Base-by-base conservation (phyloP, 2,113 vertebrate species). In the Dipodomys stephensi region DNA sequence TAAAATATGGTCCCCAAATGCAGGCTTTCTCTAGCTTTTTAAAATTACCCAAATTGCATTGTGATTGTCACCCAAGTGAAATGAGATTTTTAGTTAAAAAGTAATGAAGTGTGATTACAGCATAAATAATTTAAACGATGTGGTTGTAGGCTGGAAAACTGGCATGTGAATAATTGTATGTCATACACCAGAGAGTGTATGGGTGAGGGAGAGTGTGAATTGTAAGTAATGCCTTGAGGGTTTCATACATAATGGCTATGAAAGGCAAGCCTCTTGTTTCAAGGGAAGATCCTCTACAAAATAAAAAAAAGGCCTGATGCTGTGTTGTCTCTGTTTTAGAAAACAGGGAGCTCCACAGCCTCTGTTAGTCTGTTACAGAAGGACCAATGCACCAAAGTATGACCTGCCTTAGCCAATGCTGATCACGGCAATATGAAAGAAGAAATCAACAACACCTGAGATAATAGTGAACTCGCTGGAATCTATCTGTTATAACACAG, bases 41-140 rank as follows among this genome's bases (percentile, higher is more conserved):
- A 78, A 83, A 98, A 96, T 95, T n/a, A 90, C 92, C 96, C 96
- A 16, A 67, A 96, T 92, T 91, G 30, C 44, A 88, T 73, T 83
- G 88, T 85, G 69, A 94, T 97, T 93, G 93, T 97, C 82, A 93
- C 94, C 81, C 74, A 90, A 95, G 87, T 92, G 95, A 97, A 98
- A 98, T 83, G 94, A 97, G 93, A 96, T 83, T 97, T 95, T 96
- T 95, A 95, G 87, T 97, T 96, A 97, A 98, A 97, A 98, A 98
- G 96, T 97, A 92, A 98, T 98, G 97, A 97, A 94, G 93, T 96
- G 93, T 98, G 98, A 98, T 98, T 98, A 98, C 92, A 91, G 91
- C 84, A 98, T 98, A 98, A 98, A 98, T 98, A 98, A 98, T 98
- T 98, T 95, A 97, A 97, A 94, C 89, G 90, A 90, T 92, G 94